Percentiles rank a stretch among this genome's conserved stretches.
Conservation (phyloP, 2,797 vertebrate genomes). For the Schizothorax lantsangensis region DNA sequence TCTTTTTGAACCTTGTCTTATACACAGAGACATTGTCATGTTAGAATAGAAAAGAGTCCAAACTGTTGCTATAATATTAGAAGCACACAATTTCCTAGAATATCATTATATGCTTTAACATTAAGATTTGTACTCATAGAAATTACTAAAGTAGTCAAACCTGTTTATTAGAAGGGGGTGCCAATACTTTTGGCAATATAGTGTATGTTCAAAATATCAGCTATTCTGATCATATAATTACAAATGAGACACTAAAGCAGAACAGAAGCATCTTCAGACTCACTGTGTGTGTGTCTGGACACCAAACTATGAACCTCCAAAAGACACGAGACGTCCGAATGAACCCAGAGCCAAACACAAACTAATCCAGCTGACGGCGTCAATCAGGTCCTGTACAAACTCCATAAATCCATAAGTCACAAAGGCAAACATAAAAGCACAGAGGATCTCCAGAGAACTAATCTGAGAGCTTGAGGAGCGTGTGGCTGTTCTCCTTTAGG, state of each 20-base stretch:
- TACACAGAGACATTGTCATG: too few species aligned
- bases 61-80: too few species aligned
- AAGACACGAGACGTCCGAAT: background rate
- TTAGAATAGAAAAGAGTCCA: too few species aligned
- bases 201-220: too few species aligned
- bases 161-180: too few species aligned
- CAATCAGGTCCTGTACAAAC: constrained; percentile 21
- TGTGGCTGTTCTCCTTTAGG: background rate
- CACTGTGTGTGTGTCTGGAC: background rate
- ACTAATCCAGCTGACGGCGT: background rate
- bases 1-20: too few species aligned
- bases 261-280: background rate
- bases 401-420: background rate
- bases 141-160: too few species aligned
- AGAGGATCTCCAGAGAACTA: background rate
- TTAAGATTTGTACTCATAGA: too few species aligned
- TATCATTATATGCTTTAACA: too few species aligned
- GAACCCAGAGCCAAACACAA: background rate
- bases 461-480: background rate
- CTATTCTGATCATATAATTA: background rate
- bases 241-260: background rate
- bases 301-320: background rate
- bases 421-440: background rate
- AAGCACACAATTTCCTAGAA: too few species aligned
- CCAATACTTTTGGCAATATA: too few species aligned